A percentile compares a stretch with the other conserved stretches of the same genome.
These are phyloP conservation scores for Gambusia yucatana DNA, from an alignment of 2,797 vertebrate genomes.

Conservation along the genomic window DNA sequence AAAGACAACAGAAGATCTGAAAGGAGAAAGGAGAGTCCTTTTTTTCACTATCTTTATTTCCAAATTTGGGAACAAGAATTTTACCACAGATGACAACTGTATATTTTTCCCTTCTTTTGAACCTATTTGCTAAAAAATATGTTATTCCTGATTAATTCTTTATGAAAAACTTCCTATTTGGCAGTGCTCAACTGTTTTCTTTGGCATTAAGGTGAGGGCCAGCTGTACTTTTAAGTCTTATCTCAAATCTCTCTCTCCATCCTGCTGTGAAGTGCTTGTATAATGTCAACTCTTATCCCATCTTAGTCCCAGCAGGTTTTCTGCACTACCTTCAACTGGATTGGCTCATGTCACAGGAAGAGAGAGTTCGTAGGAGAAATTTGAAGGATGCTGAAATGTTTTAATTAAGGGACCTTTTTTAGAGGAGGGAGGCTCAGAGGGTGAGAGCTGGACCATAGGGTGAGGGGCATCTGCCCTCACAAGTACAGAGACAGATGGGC, in stretches of 20 bases:
- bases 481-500: conserved; percentile 78
- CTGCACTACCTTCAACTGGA: conserved; percentile 39
- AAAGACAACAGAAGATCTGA: neutral
- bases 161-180: conserved; percentile 11
- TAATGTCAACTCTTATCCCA: conserved; percentile 70
- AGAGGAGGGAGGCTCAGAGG: conserved; percentile 61
- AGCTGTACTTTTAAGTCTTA: conserved; percentile 34
- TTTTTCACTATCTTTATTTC: neutral
- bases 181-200: conserved; percentile 9
- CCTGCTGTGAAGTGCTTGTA: conserved; percentile 67
- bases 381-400: conserved; percentile 54
- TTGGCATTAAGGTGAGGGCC: conserved; percentile 35
- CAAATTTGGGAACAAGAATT: neutral
- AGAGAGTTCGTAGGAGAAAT: conserved; percentile 33
- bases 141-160: neutral
- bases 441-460: conserved; percentile 70
- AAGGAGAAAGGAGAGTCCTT: neutral
- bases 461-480: conserved; percentile 79
- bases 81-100: conserved; percentile 3
- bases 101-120: neutral
- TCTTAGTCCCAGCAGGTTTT: conserved; percentile 60
- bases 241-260: conserved; percentile 41
- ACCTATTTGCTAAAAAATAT: neutral
- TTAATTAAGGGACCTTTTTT: conserved; percentile 79
- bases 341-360: conserved; percentile 38